Conservation (phyloP, 2,888 invertebrate species). For the Microctonus aethiopoides region DNA sequence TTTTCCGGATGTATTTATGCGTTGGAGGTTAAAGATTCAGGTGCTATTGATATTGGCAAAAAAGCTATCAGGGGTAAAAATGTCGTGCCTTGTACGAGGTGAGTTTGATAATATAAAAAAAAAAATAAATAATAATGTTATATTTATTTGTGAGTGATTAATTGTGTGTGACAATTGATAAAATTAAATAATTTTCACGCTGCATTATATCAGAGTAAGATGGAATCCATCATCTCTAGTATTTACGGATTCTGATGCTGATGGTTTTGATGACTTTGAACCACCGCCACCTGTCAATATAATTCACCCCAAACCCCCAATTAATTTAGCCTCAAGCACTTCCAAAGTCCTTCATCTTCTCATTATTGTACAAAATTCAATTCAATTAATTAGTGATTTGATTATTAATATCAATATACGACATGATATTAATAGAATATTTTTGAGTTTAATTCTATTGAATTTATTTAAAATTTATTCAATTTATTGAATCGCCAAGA, state of each 20-base stretch:
- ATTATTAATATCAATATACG: not conserved
- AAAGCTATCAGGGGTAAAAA: slow-evolving; percentile 83
- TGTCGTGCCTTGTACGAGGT: slow-evolving; percentile 85
- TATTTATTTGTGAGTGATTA: no score
- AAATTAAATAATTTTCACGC: slow-evolving; percentile 36
- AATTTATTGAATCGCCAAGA: not conserved
- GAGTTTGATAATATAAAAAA: slow-evolving; percentile 68
- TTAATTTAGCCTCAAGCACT: slow-evolving; percentile 55
- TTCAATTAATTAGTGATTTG: slow-evolving; percentile 46
- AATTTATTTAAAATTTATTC: slow-evolving; percentile 22
- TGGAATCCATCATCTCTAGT: slow-evolving; percentile 77
- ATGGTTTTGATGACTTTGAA: slow-evolving; percentile 75
- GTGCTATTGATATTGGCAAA: slow-evolving; percentile 78
- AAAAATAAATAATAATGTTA: no score
- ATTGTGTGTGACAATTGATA: not conserved
- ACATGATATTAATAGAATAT: not conserved
- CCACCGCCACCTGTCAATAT: slow-evolving; percentile 78
- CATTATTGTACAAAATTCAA: slow-evolving; percentile 49
- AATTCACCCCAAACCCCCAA: slow-evolving; percentile 74
- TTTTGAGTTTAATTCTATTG: slow-evolving; percentile 5
- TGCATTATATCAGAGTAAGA: slow-evolving; percentile 65
- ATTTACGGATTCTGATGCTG: slow-evolving; percentile 70
- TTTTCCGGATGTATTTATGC: slow-evolving; percentile 88
- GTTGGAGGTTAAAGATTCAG: slow-evolving; percentile 79
- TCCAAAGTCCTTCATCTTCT: slow-evolving; percentile 49